These are phyloP conservation scores for Nycticryphes semicollaris DNA, from an alignment of 2,113 vertebrate genomes.

Conservation along the genomic window DNA sequence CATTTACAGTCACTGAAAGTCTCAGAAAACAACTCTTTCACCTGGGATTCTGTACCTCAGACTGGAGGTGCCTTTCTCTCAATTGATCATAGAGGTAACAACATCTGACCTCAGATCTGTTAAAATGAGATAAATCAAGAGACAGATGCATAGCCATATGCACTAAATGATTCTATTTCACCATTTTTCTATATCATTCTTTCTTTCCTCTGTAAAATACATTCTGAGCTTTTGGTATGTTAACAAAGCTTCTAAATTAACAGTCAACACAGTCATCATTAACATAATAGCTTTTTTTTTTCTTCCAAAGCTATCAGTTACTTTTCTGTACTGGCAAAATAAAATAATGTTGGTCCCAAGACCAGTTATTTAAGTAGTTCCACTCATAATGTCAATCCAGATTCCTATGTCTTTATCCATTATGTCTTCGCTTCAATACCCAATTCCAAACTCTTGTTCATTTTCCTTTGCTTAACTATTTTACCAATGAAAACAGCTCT, in stretches of 20 bases:
- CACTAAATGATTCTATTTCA: background rate
- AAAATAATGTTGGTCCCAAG: background rate
- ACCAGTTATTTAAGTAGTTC: background rate
- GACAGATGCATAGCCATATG: background rate
- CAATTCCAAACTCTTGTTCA: background rate
- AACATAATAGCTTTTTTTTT: background rate
- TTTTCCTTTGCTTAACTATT: background rate
- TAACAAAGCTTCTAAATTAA: background rate
- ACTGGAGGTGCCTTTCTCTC: background rate
- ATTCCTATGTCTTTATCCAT: background rate
- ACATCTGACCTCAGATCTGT: background rate
- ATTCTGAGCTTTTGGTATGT: background rate
- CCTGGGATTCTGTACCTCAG: background rate
- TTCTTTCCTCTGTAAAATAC: background rate
- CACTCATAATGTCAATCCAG: background rate
- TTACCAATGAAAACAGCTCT: background rate
- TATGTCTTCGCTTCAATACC: background rate
- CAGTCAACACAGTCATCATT: background rate
- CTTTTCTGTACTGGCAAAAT: background rate
- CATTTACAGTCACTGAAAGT: background rate
- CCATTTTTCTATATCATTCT: background rate
- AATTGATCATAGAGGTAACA: background rate
- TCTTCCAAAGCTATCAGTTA: background rate
- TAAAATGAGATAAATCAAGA: background rate
- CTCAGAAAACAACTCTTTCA: accelerated